phyloP scores from a whole-genome alignment of 2,888 invertebrate genomes.

The Catocala nupta region DNA sequence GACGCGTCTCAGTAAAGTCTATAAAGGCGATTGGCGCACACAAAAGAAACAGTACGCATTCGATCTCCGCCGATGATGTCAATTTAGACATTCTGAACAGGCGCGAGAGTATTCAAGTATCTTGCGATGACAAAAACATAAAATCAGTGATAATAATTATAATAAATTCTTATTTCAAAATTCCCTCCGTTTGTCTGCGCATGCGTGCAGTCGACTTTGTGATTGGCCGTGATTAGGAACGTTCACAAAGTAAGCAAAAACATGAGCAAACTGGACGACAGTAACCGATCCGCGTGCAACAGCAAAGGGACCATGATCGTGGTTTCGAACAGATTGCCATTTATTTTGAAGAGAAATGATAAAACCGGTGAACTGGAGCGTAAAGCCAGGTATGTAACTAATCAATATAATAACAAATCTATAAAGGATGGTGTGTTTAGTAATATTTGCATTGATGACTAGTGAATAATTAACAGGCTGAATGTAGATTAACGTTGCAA shows the following conservation, averaged over 20 bases:
- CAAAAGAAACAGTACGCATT: slow-evolving; percentile 80
- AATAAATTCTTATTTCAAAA: slow-evolving; percentile 61
- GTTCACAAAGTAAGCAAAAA: slow-evolving; percentile 64
- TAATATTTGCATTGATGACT: too few species aligned
- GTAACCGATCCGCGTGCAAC: slow-evolving; percentile 80
- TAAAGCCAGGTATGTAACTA: slow-evolving; percentile 91
- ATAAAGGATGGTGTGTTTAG: too few species aligned
- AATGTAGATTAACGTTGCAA: neutral
- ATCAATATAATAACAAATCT: neutral
- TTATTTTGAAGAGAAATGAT: slow-evolving; percentile 93
- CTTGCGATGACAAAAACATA: slow-evolving; percentile 69
- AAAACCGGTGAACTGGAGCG: slow-evolving; percentile 91
- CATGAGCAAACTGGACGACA: slow-evolving; percentile 72
- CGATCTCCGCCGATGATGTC: slow-evolving; percentile 80
- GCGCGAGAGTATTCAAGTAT: slow-evolving; percentile 52
- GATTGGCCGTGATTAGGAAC: slow-evolving; percentile 76
- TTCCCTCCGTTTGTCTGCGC: slow-evolving; percentile 75
- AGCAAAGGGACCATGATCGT: slow-evolving; percentile 94
- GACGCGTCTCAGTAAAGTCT: slow-evolving; percentile 70
- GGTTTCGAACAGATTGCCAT: slow-evolving; percentile 96
- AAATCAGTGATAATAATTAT: slow-evolving; percentile 57
- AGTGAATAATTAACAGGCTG: too few species aligned
- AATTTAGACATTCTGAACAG: slow-evolving; percentile 64
- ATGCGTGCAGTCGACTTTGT: slow-evolving; percentile 73
- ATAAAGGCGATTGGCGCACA: slow-evolving; percentile 79